A percentile compares a stretch with the other conserved stretches of the same genome.
phyloP scores from a whole-genome alignment of 2,797 vertebrate species.

The Hypotaenidia okinawae region DNA sequence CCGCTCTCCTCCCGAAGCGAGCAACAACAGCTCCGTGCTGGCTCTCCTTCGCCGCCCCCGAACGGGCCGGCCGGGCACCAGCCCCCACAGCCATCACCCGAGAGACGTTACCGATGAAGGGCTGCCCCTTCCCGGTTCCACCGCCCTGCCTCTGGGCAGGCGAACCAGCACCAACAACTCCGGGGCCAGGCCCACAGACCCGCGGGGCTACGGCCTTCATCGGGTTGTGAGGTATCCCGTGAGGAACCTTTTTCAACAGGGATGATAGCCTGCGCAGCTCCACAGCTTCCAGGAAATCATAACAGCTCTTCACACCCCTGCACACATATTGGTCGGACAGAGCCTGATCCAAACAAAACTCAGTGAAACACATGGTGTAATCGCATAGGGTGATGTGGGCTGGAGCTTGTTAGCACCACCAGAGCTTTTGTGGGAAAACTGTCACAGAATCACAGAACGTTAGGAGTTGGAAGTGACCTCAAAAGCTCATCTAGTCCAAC shows the following conservation, averaged over 20 bases:
- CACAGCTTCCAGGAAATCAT: rapidly evolving
- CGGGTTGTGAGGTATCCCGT: rapidly evolving
- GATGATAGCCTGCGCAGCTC: too few relatives aligned
- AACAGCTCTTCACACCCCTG: too few relatives aligned
- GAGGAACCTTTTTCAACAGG: neutral
- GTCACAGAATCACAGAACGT: too few relatives aligned
- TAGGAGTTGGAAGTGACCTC: too few relatives aligned
- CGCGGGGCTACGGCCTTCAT: neutral
- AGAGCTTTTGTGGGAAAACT: neutral
- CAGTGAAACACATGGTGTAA: rapidly evolving
- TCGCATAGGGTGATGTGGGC: rapidly evolving
- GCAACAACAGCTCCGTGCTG: neutral
- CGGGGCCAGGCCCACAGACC: neutral
- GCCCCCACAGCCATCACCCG: too few relatives aligned
- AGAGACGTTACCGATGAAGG: neutral
- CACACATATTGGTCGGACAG: rapidly evolving
- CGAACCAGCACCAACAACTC: too few relatives aligned
- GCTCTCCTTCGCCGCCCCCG: too few relatives aligned
- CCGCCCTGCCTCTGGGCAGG: neutral
- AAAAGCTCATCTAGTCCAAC: too few relatives aligned
- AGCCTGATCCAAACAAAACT: too few relatives aligned
- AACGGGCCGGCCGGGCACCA: neutral
- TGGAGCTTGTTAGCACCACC: neutral
- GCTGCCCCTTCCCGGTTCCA: neutral
- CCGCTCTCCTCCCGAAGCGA: neutral